A percentile compares a stretch with the other conserved stretches of the same genome.
Evolutionary conservation across 2,797 vertebrate species (phyloP).

Genomic region (Lithobates sylvaticus): DNA sequence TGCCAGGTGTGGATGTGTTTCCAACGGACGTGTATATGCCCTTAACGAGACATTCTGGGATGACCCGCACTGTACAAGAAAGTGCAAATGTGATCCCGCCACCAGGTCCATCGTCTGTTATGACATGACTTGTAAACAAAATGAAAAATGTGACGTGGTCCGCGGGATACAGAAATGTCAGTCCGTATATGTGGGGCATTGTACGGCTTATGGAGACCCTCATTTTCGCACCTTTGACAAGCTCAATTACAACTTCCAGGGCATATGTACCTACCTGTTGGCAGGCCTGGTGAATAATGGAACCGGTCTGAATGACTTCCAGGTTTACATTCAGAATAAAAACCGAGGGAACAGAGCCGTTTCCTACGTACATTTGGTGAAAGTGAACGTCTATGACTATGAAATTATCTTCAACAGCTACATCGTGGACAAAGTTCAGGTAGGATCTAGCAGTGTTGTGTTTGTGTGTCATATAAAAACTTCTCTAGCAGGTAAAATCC

Average conservation of each 20-base stretch:
- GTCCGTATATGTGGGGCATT: constrained; percentile 66
- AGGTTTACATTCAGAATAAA: constrained; percentile 66
- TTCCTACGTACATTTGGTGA: constrained; percentile 66
- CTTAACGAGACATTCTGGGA: constrained; percentile 80
- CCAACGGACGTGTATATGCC: constrained; percentile 73
- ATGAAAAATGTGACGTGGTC: constrained; percentile 72
- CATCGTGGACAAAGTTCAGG: constrained; percentile 72
- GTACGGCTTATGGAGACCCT: constrained; percentile 75
- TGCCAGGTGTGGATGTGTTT: constrained; percentile 79
- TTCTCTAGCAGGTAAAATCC: too few relatives aligned
- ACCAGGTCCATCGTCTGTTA: constrained; percentile 73
- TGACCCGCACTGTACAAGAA: constrained; percentile 70
- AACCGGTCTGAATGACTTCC: constrained; percentile 49
- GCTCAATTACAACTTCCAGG: constrained; percentile 72
- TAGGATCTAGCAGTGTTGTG: constrained; percentile 48
- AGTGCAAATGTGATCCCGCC: constrained; percentile 74
- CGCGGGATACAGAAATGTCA: constrained; percentile 74
- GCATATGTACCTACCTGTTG: constrained; percentile 73
- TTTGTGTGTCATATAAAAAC: too few relatives aligned
- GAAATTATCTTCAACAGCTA: constrained; percentile 74
- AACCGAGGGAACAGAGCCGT: constrained; percentile 47
- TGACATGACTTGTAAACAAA: constrained; percentile 69
- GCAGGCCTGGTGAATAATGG: background rate
- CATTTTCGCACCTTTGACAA: constrained; percentile 76
- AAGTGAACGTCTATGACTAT: constrained; percentile 61